Base-by-base conservation (phyloP, 2,797 vertebrate genomes). In the Silurus lanzhouensis region DNA sequence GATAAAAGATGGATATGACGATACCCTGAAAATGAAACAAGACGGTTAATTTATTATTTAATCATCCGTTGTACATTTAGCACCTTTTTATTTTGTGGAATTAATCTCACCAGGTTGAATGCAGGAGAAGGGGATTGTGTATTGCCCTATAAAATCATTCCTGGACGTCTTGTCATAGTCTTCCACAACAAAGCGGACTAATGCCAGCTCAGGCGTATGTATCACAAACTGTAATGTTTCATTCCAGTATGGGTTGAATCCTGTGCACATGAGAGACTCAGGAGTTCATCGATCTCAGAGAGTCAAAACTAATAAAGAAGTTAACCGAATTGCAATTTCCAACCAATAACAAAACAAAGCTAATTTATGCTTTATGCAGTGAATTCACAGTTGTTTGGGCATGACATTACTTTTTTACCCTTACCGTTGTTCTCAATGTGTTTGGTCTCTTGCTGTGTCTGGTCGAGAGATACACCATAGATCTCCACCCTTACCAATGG, bases 391-490 rank as follows among this genome's bases (percentile, higher is more conserved):
- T 55, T 67, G 2, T 74, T 44, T 14, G 70, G 6, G 15, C 20
- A 71, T 66, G 2, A 71, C 20, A 46, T n/a, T 44, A 86, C 75
- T 9, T n/a, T n/a, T 48, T 63, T 71, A 84, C 67, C 19, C 88
- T 89, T 90, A 99, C 98, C 98, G 0, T 99, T 99, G 93, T 99
- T 99, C 82, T 97, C 95, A 0, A 99, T 96, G 81, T 97, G 91
- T 78, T 91, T 95, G 82, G 97, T 99, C 90, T 99, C 97, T 31
- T 96, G 95, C 84, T 88, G 94, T 0, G 91, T 87, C 87, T 95
- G 96, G 90, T 99, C 98, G 0, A 84, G 90, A 0, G 96, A 94
- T 4, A 96, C 91, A 0, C 98, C 98, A 0, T 96, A 96, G 88
- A 99, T 93, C 91, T 99, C 96, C 89, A 99, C 96, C 1, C 96